Evolutionary conservation across 2,797 vertebrate species (phyloP), one percentile per base, ranked within the genome.

Genomic region (Phrynocephalus vlangalii): DNA sequence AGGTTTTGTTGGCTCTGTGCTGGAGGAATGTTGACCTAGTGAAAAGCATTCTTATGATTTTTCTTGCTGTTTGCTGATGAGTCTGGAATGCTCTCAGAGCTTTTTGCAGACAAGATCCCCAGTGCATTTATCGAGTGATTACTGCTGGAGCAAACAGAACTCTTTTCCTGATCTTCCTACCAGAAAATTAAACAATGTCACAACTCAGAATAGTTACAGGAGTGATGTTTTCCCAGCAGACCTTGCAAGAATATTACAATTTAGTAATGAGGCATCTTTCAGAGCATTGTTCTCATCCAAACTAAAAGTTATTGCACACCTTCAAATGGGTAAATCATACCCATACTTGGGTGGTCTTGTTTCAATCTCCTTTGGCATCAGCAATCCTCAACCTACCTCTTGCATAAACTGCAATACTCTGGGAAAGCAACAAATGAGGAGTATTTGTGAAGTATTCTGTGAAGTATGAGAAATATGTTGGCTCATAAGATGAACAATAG

Each of bases 161-260:
- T 0, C 76, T 86, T 92, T 87, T 88, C 82, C 75, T 92, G 86
- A 93, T 93, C 87, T 91, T 92, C 86, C 82, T 92, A 93, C 88
- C 91, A 95, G 93, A 95, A 93, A 95, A 93, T 93, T 90, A 94
- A 93, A 92, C 92, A 92, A 90, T 91, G 88, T 92, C 88, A 90
- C 28, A 87, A 83, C 92, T 92, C 89, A 82, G 73, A 92, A 84
- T 88, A 76, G 1, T 1, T 86, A 90, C 76, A 1, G 85, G 90
- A 91, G 63, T 89, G 60, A 89, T 1, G 83, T 91, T 91, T 91
- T 93, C 87, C 90, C 86, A 90, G 50, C 73, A 83, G 79, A 82
- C 88, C 91, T 90, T 88, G 79, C 30, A 7, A 90, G 30, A 90
- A 79, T 82, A 66, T 24, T 84, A 85, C 71, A 18, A 91, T 90